A percentile compares a stretch with the other conserved stretches of the same genome.
phyloP scores from a whole-genome alignment of 2,113 vertebrate genomes.

The Hoplias malabaricus region DNA sequence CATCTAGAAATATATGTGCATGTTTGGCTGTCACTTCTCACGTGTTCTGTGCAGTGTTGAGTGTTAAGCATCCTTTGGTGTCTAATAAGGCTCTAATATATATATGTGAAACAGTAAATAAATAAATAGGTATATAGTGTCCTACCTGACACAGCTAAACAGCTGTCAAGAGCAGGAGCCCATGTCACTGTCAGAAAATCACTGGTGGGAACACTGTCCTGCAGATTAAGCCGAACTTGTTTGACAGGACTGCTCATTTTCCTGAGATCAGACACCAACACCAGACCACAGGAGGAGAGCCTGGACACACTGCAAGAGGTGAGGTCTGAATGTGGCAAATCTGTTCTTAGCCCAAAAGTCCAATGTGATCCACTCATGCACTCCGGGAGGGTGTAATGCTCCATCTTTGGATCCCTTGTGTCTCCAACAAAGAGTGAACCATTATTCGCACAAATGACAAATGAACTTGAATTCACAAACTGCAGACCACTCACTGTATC shows the following conservation, averaged over 20 bases:
- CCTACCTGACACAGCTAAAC: conserved; percentile 82
- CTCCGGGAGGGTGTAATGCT: background rate
- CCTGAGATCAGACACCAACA: conserved; percentile 75
- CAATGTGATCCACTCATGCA: conserved; percentile 48
- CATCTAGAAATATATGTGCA: too few relatives aligned
- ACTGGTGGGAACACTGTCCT: background rate
- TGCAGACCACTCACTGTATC: conserved; percentile 75
- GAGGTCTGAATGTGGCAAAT: background rate
- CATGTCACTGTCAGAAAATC: conserved; percentile 75
- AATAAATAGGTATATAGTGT: too few relatives aligned
- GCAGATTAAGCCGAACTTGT: conserved; percentile 64
- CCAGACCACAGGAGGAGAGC: conserved; percentile 71
- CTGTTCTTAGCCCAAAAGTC: conserved; percentile 60
- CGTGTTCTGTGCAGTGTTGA: too few relatives aligned
- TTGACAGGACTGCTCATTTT: conserved; percentile 52
- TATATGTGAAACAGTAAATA: too few relatives aligned
- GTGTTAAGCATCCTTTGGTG: too few relatives aligned
- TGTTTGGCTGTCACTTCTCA: too few relatives aligned
- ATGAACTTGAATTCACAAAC: conserved; percentile 67
- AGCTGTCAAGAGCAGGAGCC: conserved; percentile 77
- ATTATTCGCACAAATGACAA: conserved; percentile 70
- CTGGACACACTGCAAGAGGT: conserved; percentile 61
- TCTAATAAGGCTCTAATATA: too few relatives aligned
- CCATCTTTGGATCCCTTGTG: conserved; percentile 57
- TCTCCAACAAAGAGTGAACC: conserved; percentile 78